phyloP scores from a whole-genome alignment of 2,888 invertebrate species.

The Tachina lurida region DNA sequence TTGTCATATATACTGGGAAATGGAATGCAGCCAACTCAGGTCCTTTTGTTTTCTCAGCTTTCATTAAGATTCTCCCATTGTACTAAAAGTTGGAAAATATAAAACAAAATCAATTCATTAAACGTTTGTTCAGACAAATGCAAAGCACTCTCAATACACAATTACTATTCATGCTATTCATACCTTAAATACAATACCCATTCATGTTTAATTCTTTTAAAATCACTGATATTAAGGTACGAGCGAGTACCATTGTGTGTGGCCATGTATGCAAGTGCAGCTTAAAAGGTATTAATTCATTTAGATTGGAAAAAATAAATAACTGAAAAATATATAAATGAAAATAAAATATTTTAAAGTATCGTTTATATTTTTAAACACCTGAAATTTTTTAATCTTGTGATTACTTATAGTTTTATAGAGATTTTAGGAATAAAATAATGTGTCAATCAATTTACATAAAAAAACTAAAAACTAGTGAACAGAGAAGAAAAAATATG shows the following conservation, averaged over 20 bases:
- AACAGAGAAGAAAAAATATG: no score
- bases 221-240: slow-evolving; percentile 45
- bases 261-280: not conserved
- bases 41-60: not conserved
- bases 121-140: slow-evolving; percentile 29
- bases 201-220: slow-evolving; percentile 57
- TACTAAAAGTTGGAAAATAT: not conserved
- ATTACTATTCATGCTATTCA: slow-evolving; percentile 58
- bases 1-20: not conserved
- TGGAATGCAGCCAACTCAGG: not conserved
- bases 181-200: slow-evolving; percentile 56
- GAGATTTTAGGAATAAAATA: no score
- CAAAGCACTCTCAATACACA: slow-evolving; percentile 37
- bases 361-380: not conserved
- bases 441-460: no score
- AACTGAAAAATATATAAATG: not conserved
- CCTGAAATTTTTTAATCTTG: no score
- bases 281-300: slow-evolving; percentile 49
- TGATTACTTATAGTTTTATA: no score
- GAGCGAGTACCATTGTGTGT: slow-evolving; percentile 33
- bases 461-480: no score
- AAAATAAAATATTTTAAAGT: not conserved
- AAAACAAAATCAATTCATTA: slow-evolving; percentile 46
- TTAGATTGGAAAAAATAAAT: not conserved
- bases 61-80: slow-evolving; percentile 35